Conservation (phyloP, 2,888 invertebrate species). For the Nysson spinosus region DNA sequence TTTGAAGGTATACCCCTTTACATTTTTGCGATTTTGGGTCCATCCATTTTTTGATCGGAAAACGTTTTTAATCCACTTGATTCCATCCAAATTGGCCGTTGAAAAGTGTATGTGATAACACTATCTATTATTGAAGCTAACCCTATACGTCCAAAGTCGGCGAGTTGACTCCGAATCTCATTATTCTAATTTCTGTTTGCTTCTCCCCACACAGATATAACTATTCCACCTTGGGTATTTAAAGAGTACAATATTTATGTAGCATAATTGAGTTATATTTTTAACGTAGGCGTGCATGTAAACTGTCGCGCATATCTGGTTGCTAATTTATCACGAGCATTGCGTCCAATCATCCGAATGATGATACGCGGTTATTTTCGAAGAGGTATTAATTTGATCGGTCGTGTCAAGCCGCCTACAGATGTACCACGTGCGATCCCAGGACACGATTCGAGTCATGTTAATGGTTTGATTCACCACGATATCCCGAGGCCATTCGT, state of each 20-base stretch:
- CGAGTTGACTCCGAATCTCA: too few species aligned
- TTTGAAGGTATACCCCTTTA: too few species aligned
- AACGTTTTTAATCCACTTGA: too few species aligned
- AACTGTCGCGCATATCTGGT: conserved; percentile 25
- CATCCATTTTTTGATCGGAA: too few species aligned
- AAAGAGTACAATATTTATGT: conserved; percentile 1
- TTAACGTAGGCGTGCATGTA: conserved; percentile 13
- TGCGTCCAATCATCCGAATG: conserved; percentile 13
- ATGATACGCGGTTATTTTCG: conserved; percentile 34
- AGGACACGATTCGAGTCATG: conserved; percentile 31
- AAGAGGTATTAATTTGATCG: conserved; percentile 50
- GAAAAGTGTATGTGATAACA: too few species aligned
- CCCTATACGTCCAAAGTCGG: too few species aligned
- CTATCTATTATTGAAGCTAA: too few species aligned
- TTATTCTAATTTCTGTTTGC: too few species aligned
- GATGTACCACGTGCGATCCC: conserved; percentile 28
- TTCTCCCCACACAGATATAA: too few species aligned
- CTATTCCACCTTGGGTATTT: too few species aligned
- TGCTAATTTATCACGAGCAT: conserved; percentile 44
- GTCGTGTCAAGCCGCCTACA: conserved; percentile 52
- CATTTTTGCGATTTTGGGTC: too few species aligned
- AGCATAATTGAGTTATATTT: conserved; percentile 6
- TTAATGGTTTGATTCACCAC: conserved; percentile 33
- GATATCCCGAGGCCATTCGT: conserved; percentile 12
- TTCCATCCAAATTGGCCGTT: too few species aligned